Conservation (phyloP, 1,140 invertebrate species). For the Colletes latitarsis region DNA sequence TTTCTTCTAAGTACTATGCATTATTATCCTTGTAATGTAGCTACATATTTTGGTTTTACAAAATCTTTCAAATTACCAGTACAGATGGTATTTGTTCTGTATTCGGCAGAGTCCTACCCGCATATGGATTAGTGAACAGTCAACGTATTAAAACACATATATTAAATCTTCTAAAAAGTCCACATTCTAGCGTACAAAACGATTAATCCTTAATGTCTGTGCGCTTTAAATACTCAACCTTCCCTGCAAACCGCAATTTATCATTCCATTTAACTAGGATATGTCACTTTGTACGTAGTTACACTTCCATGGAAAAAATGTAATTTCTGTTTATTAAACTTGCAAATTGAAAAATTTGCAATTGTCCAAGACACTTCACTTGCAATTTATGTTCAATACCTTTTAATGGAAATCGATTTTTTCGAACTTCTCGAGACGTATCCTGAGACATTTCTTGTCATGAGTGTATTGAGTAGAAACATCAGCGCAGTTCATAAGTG, state of each 20-base stretch:
- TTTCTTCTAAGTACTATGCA: no score
- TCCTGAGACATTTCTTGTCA: conserved; percentile 16
- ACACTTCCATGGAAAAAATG: conserved; percentile 38
- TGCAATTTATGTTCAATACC: conserved; percentile 7
- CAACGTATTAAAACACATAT: conserved; percentile 17
- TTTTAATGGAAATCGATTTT: conserved; percentile 5
- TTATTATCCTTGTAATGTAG: no score
- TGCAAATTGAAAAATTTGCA: conserved; percentile 11
- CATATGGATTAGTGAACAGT: no score
- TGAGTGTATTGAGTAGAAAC: conserved; percentile 30
- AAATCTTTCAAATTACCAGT: no score
- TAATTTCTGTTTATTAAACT: conserved; percentile 26
- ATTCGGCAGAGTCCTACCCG: no score
- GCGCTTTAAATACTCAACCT: conserved; percentile 51
- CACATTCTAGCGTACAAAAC: conserved; percentile 18
- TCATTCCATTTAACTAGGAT: conserved; percentile 39
- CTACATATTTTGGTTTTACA: no score
- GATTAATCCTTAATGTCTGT: conserved; percentile 41
- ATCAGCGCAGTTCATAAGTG: conserved; percentile 3
- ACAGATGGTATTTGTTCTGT: no score
- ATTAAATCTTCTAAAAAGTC: conserved; percentile 42
- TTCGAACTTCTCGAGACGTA: neutral
- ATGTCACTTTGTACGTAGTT: conserved; percentile 59
- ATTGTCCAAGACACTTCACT: conserved; percentile 38
- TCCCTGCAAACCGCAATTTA: conserved; percentile 24